Conservation (phyloP, 2,888 invertebrate species). For the Osedax frankpressi region DNA sequence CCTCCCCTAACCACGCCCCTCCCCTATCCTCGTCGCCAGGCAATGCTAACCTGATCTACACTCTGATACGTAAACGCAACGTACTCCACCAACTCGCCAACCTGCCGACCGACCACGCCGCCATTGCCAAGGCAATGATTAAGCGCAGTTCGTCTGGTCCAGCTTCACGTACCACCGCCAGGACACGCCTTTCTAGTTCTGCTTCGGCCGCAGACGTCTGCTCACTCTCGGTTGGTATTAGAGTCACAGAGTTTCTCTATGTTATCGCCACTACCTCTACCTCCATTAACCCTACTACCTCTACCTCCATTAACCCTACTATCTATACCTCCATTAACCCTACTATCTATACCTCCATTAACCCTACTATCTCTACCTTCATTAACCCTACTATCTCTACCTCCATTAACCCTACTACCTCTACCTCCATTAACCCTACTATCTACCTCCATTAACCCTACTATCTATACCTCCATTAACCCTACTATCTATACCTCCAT, state of each 20-base stretch:
- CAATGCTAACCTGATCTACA: conserved; percentile 96
- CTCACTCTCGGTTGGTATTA: too few species aligned
- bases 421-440: conserved; percentile 22
- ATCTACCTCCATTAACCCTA: too few species aligned
- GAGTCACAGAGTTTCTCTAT: too few species aligned
- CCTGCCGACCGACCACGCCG: conserved; percentile 77
- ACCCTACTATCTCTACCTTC: conserved; percentile 23
- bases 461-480: conserved; percentile 22
- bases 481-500: conserved; percentile 23
- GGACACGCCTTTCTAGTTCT: background rate
- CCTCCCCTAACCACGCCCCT: background rate
- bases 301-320: too few species aligned
- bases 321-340: too few species aligned
- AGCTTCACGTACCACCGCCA: background rate
- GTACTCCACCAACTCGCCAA: conserved; percentile 96
- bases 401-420: conserved; percentile 23
- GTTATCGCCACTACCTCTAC: too few species aligned
- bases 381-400: conserved; percentile 24
- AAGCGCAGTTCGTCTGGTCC: conserved; percentile 34
- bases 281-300: too few species aligned
- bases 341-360: too few species aligned
- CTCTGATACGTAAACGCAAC: conserved; percentile 92
- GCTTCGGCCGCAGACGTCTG: too few species aligned
- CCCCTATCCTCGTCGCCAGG: conserved; percentile 49
- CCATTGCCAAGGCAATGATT: conserved; percentile 63